Evolutionary conservation across 2,888 invertebrate species (phyloP).

Genomic region (Dione vanillae): DNA sequence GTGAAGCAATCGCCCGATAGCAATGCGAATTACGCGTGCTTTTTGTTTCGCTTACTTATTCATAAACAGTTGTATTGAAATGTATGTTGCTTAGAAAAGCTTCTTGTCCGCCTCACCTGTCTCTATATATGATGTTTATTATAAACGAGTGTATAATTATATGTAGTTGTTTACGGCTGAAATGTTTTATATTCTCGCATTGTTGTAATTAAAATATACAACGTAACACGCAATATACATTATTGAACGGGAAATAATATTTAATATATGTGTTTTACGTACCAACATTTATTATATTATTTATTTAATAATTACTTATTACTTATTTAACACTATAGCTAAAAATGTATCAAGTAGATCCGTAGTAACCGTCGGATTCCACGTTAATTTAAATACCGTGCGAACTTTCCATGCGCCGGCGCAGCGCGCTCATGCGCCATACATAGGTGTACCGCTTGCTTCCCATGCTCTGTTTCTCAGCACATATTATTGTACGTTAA

Average conservation of each 20-base stretch:
- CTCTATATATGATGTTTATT: background rate
- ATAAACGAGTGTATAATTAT: conserved; percentile 7
- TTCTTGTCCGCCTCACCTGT: background rate
- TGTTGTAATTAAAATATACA: conserved; percentile 9
- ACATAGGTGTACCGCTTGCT: conserved; percentile 61
- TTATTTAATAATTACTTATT: background rate
- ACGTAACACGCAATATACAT: background rate
- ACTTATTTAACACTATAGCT: conserved; percentile 10
- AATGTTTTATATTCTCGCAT: background rate
- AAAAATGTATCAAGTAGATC: conserved; percentile 40
- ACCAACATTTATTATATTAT: no score
- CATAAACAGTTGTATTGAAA: conserved; percentile 11
- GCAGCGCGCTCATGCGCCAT: conserved; percentile 44
- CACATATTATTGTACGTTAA: conserved; percentile 64
- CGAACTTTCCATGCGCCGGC: conserved; percentile 50
- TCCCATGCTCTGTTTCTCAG: conserved; percentile 78
- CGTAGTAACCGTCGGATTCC: conserved; percentile 43
- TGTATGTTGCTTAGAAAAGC: background rate
- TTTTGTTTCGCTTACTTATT: conserved; percentile 18
- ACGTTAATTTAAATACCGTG: conserved; percentile 53
- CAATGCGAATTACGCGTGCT: conserved; percentile 17
- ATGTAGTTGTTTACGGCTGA: conserved; percentile 6
- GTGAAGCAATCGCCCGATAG: conserved; percentile 17
- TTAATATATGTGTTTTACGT: no score
- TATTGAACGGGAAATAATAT: background rate